A percentile compares a stretch with the other conserved stretches of the same genome.
Evolutionary conservation across 2,888 invertebrate genomes (phyloP).

Genomic region (Lomographa bimaculata): DNA sequence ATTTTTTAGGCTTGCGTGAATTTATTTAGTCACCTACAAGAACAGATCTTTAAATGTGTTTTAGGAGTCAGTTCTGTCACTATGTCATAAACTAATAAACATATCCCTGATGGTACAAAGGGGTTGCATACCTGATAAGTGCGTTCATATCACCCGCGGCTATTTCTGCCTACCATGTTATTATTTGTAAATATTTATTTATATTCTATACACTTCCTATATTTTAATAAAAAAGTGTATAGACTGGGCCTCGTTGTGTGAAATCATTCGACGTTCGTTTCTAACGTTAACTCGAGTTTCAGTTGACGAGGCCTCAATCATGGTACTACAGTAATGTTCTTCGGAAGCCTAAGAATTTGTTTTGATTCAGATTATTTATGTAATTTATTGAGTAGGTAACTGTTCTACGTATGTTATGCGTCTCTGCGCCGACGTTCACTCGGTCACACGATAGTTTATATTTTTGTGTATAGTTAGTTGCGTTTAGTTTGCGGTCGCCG

Average conservation of each 20-base stretch:
- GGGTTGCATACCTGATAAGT: slow-evolving; percentile 40
- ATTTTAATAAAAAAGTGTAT: slow-evolving; percentile 11
- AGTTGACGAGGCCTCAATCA: slow-evolving; percentile 34
- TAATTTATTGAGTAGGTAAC: slow-evolving; percentile 80
- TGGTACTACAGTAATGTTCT: slow-evolving; percentile 59
- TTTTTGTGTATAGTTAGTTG: slow-evolving; percentile 46
- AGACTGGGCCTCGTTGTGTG: slow-evolving; percentile 13
- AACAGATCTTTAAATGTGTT: too few relatives aligned
- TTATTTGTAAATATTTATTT: slow-evolving; percentile 72
- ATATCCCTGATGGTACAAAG: slow-evolving; percentile 73
- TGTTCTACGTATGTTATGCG: slow-evolving; percentile 59
- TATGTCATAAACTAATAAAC: too few relatives aligned
- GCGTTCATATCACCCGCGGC: slow-evolving; percentile 66
- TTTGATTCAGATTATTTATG: slow-evolving; percentile 81
- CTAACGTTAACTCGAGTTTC: slow-evolving; percentile 1
- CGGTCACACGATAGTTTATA: slow-evolving; percentile 50
- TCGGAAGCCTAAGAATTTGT: slow-evolving; percentile 80
- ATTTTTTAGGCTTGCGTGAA: too few relatives aligned
- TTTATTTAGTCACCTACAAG: too few relatives aligned
- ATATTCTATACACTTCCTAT: slow-evolving; percentile 34
- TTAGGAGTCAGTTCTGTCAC: too few relatives aligned
- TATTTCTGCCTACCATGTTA: slow-evolving; percentile 50
- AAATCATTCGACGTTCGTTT: slow-evolving; percentile 1
- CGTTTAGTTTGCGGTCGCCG: slow-evolving; percentile 31
- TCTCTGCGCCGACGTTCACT: slow-evolving; percentile 49